Evolutionary conservation across 1,140 invertebrate genomes (phyloP).

Genomic region (Rhizoglyphus robini): DNA sequence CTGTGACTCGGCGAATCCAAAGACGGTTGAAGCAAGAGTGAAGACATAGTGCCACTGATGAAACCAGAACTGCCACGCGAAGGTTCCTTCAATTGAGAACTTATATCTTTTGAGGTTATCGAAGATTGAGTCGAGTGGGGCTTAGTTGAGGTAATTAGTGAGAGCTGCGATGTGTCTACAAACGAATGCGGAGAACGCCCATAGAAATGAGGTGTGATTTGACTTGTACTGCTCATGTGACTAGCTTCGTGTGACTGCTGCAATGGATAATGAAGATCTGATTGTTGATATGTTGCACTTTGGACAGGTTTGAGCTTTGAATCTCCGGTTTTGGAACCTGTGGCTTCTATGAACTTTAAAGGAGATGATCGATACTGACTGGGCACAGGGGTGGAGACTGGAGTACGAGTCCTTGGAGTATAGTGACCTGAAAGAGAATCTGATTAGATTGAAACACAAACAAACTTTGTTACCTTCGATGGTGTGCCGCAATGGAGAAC

Average conservation of each 20-base stretch:
- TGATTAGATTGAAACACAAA: background rate
- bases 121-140: background rate
- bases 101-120: background rate
- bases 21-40: background rate
- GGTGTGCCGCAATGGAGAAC: conserved; percentile 5
- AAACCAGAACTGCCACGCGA: background rate
- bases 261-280: too few relatives aligned
- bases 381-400: background rate
- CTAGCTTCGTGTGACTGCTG: too few relatives aligned
- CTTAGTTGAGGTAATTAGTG: too few relatives aligned
- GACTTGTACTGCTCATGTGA: too few relatives aligned
- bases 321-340: background rate
- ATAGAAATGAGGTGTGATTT: too few relatives aligned
- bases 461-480: background rate
- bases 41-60: background rate
- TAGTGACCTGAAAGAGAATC: background rate
- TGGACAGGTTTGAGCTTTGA: too few relatives aligned
- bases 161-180: too few relatives aligned
- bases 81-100: background rate
- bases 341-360: background rate
- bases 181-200: too few relatives aligned
- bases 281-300: too few relatives aligned
- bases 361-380: background rate
- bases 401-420: background rate
- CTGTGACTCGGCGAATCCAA: background rate